These are phyloP conservation scores for Musca domestica DNA, from an alignment of 1,140 invertebrate genomes.

Conservation along the genomic window DNA sequence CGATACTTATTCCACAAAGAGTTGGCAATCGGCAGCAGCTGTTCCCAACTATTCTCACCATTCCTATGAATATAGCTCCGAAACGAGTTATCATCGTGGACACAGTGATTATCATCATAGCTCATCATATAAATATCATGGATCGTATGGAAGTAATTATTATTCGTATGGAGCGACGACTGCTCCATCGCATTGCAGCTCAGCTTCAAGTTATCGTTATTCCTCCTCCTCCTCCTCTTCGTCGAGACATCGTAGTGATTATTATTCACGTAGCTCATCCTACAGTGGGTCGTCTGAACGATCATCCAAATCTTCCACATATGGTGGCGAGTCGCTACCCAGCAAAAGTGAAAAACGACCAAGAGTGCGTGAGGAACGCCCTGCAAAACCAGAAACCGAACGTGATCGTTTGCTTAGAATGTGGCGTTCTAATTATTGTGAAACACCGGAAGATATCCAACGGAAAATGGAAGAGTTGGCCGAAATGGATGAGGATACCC, in stretches of 20 bases:
- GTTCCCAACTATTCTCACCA: neutral
- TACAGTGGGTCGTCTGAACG: neutral
- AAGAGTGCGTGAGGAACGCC: neutral
- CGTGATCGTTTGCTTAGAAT: constrained; percentile 56
- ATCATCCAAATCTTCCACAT: neutral
- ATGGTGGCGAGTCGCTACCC: neutral
- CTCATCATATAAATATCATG: too few relatives aligned
- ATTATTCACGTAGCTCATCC: neutral
- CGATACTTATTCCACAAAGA: neutral
- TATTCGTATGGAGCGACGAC: too few relatives aligned
- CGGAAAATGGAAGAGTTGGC: constrained; percentile 67
- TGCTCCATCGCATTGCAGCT: neutral
- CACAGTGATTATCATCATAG: too few relatives aligned
- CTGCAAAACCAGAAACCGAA: constrained; percentile 32
- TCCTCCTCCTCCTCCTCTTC: neutral
- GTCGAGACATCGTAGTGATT: neutral
- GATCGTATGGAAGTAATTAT: too few relatives aligned
- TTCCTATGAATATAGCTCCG: neutral
- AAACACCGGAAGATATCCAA: constrained; percentile 69
- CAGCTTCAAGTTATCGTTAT: neutral
- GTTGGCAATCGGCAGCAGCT: neutral
- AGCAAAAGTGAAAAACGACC: neutral
- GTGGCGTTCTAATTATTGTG: constrained; percentile 68
- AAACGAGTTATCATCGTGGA: too few relatives aligned
- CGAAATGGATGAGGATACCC: constrained; percentile 61